phyloP scores from a whole-genome alignment of 2,113 vertebrate species.

The Chiloscyllium plagiosum region DNA sequence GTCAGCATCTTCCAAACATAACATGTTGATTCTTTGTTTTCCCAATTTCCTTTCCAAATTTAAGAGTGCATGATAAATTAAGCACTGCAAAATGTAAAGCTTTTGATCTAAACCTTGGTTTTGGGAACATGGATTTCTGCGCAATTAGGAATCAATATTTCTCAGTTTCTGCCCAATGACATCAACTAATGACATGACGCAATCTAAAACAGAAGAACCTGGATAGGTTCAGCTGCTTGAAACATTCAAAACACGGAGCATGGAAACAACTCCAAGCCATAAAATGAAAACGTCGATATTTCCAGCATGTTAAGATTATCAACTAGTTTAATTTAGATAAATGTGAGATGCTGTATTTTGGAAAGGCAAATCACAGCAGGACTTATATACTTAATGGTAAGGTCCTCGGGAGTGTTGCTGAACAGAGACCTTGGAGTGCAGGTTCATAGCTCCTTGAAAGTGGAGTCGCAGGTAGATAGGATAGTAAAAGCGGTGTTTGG shows the following conservation, averaged over 20 bases:
- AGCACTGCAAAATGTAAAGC: background rate
- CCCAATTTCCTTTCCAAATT: background rate
- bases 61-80: background rate
- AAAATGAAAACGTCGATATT: background rate
- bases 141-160: constrained; percentile 2
- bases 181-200: background rate
- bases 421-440: no score
- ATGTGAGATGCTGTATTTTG: no score
- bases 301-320: background rate
- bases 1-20: background rate
- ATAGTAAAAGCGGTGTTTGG: no score
- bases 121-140: background rate
- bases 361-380: no score
- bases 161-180: background rate
- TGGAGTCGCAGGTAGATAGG: no score
- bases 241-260: background rate
- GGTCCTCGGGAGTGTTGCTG: no score
- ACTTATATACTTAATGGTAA: no score
- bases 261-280: background rate
- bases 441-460: no score
- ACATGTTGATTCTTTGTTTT: background rate
- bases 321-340: background rate
- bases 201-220: background rate
- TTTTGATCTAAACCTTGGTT: background rate
- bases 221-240: background rate